Conservation (phyloP, 2,888 invertebrate species). For the Apoderus coryli region DNA sequence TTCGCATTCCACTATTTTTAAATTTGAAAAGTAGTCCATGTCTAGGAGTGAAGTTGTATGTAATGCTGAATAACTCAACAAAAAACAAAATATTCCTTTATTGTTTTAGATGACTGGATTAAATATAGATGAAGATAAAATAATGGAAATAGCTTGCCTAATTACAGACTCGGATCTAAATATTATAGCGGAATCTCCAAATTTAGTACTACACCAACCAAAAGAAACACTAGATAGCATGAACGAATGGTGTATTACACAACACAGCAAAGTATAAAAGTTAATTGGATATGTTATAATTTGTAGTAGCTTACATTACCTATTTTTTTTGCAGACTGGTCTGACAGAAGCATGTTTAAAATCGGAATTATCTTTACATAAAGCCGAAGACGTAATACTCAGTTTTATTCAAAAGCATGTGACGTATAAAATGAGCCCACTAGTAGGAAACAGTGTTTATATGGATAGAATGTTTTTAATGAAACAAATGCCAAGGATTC, state of each 20-base stretch:
- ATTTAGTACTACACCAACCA: conserved; percentile 65
- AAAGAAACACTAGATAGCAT: conserved; percentile 57
- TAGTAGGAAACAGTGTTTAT: conserved; percentile 81
- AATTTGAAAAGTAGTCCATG: conserved; percentile 6
- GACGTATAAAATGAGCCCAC: conserved; percentile 45
- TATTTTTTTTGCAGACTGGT: conserved; percentile 50
- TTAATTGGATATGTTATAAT: not conserved
- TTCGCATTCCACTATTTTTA: not conserved
- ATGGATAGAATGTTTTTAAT: conserved; percentile 71
- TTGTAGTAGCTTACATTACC: conserved; percentile 5
- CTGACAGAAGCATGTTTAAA: conserved; percentile 55
- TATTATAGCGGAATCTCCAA: conserved; percentile 58
- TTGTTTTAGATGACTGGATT: conserved; percentile 73
- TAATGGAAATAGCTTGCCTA: conserved; percentile 81
- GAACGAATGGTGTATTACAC: conserved; percentile 70
- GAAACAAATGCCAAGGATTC: conserved; percentile 68
- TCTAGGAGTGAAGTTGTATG: too few species aligned
- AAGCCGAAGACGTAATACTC: conserved; percentile 60
- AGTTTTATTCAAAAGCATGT: conserved; percentile 50
- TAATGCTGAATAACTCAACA: too few species aligned
- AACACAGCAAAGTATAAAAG: conserved; percentile 56
- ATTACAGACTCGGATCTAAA: conserved; percentile 72
- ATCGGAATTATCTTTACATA: conserved; percentile 47
- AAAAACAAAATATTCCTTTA: too few species aligned
- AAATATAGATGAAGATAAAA: conserved; percentile 56